Base-by-base conservation (phyloP, 2,888 invertebrate genomes). In the Nomada flava region DNA sequence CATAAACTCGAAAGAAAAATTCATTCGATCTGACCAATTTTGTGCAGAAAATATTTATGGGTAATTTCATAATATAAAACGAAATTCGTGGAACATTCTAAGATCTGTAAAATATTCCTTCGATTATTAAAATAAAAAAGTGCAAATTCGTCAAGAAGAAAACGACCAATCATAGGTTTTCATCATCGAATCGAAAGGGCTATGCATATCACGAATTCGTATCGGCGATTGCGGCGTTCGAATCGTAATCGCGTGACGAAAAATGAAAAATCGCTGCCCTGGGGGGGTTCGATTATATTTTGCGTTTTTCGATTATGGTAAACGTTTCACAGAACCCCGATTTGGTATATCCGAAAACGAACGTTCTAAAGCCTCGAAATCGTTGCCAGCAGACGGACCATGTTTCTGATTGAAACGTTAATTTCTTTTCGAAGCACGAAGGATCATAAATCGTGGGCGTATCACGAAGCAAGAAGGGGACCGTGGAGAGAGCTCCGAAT, bases 211-310 rank as follows among this genome's bases (percentile, higher is more conserved):
- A n/a, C 29, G 9, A 13, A 11, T 20, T 42, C 36, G 2, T 26
- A 44, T 36, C n/a, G 13, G 20, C 60, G 44, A 75, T 62, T 55
- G 62, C 47, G 4, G 18, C 55, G 55, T 36, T 62, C 15, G 10
- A 29, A 36, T 60, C 76, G 76, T 23, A 36, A 47, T 42, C 62
- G 20, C 50, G 15, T n/a, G 18, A 42, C 42, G 63, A 50, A 69
- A 69, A 76, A 79, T 79, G 63, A 76, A 76, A 79, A 79, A 64
- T 57, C 52, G 9, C 36, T 47, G 68, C 78, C 77, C 0, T 15
- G 11, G 13, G 47, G 7, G 47, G 78, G 78, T 7, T 79, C 67
- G 55, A 76, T 68, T 68, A 57, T 76, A 36, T 47, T 70, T 76
- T 65, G 10, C 18, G 11, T 29, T 2, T 44, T 42, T 42, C 60